These are phyloP conservation scores for Octopus sinensis DNA, from an alignment of 1,140 invertebrate genomes.

Conservation along the genomic window DNA sequence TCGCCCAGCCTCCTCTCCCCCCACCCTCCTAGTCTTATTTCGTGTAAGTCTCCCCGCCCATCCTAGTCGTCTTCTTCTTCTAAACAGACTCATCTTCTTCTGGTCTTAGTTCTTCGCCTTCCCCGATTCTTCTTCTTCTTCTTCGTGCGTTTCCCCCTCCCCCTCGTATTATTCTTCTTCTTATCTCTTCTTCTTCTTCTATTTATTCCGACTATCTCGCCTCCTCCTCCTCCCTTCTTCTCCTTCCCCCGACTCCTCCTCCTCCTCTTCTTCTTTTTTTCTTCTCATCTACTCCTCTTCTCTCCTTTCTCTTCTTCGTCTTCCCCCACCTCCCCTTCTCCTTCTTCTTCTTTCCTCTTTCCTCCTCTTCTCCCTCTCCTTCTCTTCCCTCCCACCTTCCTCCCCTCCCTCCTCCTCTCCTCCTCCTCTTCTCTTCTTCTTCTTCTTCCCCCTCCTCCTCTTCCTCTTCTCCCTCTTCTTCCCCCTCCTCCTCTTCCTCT, in stretches of 20 bases:
- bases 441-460: background rate
- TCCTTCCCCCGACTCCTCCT: background rate
- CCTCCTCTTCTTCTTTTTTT: background rate
- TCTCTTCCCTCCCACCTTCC: background rate
- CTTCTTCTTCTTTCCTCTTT: background rate
- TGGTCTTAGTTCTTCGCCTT: too few species aligned
- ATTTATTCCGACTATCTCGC: background rate
- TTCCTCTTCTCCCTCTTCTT: background rate
- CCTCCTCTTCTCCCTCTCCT: background rate
- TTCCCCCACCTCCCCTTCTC: background rate
- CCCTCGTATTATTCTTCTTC: background rate
- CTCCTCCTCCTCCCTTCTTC: background rate
- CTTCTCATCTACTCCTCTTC: background rate
- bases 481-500: background rate
- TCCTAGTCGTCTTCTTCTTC: too few species aligned
- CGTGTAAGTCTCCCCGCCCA: too few species aligned
- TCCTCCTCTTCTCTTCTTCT: background rate
- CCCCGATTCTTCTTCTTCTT: background rate
- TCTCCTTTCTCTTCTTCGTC: background rate
- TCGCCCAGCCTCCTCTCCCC: too few species aligned
- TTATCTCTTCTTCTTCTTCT: background rate
- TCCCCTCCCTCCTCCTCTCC: background rate
- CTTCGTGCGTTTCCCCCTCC: background rate
- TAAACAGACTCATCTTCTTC: too few species aligned
- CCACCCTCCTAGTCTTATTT: too few species aligned